Percentiles rank a stretch among this genome's conserved stretches.
Evolutionary conservation across 2,888 invertebrate species (phyloP).

Genomic region (Ornithoptera priamus): DNA sequence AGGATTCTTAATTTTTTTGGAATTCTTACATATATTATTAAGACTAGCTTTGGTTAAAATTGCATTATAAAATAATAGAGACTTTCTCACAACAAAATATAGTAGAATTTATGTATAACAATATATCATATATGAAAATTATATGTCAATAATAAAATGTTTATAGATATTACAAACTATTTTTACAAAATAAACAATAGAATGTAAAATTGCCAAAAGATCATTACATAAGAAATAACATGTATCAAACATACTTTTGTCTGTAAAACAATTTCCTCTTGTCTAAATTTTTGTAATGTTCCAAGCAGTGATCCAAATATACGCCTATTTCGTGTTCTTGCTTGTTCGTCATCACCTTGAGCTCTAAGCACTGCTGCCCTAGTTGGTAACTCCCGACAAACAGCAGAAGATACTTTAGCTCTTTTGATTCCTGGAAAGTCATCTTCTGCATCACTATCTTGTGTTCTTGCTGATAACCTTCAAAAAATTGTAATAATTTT

Average conservation of each 20-base stretch:
- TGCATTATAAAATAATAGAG: too few species aligned
- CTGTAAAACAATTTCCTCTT: constrained; percentile 94
- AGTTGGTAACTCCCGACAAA: constrained; percentile 92
- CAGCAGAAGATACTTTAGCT: constrained; percentile 82
- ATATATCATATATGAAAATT: too few species aligned
- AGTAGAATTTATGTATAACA: too few species aligned
- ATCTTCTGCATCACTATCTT: constrained; percentile 76
- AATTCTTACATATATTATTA: neutral
- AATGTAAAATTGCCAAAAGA: too few species aligned
- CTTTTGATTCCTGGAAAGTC: constrained; percentile 60
- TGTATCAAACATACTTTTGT: constrained; percentile 78
- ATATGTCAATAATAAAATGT: too few species aligned
- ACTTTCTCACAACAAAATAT: too few species aligned
- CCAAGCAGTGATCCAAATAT: constrained; percentile 98
- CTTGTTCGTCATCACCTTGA: constrained; percentile 90
- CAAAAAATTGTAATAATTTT: constrained; percentile 10
- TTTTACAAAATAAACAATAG: too few species aligned
- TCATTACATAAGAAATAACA: too few species aligned
- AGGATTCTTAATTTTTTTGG: neutral
- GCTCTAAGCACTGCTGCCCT: constrained; percentile 80
- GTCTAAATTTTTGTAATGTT: constrained; percentile 96
- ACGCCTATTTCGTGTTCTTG: constrained; percentile 90
- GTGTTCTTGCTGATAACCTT: constrained; percentile 66
- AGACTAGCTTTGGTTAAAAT: neutral
- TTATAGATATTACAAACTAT: too few species aligned